Percentiles rank a stretch among this genome's conserved stretches.
phyloP scores from a whole-genome alignment of 2,797 vertebrate species.

The Salmo trutta region DNA sequence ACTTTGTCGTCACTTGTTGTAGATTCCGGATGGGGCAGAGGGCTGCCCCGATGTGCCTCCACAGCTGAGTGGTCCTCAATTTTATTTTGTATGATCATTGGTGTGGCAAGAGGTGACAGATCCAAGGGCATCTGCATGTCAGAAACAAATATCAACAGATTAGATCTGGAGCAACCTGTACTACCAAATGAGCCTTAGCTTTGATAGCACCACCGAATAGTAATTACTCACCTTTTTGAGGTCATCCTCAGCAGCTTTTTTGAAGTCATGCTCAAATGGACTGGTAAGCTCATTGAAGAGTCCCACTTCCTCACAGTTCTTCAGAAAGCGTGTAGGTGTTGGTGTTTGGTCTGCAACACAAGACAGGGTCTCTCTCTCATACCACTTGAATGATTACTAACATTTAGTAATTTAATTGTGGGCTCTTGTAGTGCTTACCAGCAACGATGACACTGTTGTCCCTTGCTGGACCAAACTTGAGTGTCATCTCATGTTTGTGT shows the following conservation, averaged over 20 bases:
- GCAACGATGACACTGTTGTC: conserved; percentile 97
- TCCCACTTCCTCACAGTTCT: conserved; percentile 99
- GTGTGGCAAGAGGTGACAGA: conserved; percentile 95
- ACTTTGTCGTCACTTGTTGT: conserved; percentile 98
- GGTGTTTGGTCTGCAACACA: conserved; percentile 95
- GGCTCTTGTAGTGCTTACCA: conserved; percentile 77
- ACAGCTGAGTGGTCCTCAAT: conserved; percentile 85
- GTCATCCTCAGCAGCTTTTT: conserved; percentile 96
- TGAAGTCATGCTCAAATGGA: conserved; percentile 99
- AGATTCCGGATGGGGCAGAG: conserved; percentile 96
- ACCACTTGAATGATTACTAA: neutral
- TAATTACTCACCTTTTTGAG: conserved; percentile 88
- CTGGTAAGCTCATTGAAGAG: conserved; percentile 98
- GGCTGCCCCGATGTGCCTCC: conserved; percentile 91
- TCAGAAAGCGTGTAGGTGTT: conserved; percentile 98
- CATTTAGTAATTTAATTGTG: neutral
- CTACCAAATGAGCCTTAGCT: conserved; percentile 14
- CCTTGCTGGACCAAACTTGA: conserved; percentile 99
- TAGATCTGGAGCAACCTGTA: neutral
- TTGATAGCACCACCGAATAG: neutral
- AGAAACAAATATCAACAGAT: conserved; percentile 15
- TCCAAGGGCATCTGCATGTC: conserved; percentile 89
- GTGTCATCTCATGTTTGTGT: conserved; percentile 99
- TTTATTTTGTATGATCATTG: conserved; percentile 91
- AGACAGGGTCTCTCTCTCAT: conserved; percentile 1